Evolutionary conservation across 92 coral and sea anemone genomes (phyloP).

Genomic region (Actinostola sp.): DNA sequence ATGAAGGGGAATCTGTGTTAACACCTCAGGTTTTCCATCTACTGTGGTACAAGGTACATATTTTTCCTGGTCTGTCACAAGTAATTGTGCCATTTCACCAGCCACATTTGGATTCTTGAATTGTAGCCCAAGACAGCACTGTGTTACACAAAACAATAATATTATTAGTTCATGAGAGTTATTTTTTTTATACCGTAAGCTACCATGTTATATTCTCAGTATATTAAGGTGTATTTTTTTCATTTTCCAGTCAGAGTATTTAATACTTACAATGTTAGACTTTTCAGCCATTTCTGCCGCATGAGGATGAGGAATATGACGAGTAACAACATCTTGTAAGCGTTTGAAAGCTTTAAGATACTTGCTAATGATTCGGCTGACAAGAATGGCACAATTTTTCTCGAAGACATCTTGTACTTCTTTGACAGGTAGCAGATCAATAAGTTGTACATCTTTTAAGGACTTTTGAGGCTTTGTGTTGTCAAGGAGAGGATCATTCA

Average conservation of each 20-base stretch:
- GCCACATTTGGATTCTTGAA: conserved; percentile 68
- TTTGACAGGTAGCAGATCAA: conserved; percentile 49
- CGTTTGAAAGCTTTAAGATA: conserved; percentile 42
- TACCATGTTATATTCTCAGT: no score
- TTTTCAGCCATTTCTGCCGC: conserved; percentile 51
- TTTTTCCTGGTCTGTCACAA: conserved; percentile 49
- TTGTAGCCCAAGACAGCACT: conserved; percentile 69
- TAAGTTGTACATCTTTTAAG: conserved; percentile 48
- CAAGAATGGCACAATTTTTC: conserved; percentile 50
- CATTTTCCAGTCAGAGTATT: not conserved
- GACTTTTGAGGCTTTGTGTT: conserved; percentile 29
- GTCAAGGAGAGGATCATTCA: conserved; percentile 34
- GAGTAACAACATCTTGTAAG: no score
- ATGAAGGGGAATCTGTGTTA: not conserved
- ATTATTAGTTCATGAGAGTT: no score
- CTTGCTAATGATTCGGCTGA: conserved; percentile 38
- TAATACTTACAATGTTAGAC: conserved; percentile 59
- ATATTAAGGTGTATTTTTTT: no score
- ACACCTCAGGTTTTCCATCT: not conserved
- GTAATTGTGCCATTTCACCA: conserved; percentile 75
- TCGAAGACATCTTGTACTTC: conserved; percentile 37
- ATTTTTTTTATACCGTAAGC: no score
- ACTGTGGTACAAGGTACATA: conserved; percentile 27
- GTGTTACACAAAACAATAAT: no score
- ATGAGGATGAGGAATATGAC: conserved; percentile 56